A percentile compares a stretch with the other conserved stretches of the same genome.
Conservation (phyloP, 2,797 vertebrate genomes). For the Rhadinocentrus ornatus region DNA sequence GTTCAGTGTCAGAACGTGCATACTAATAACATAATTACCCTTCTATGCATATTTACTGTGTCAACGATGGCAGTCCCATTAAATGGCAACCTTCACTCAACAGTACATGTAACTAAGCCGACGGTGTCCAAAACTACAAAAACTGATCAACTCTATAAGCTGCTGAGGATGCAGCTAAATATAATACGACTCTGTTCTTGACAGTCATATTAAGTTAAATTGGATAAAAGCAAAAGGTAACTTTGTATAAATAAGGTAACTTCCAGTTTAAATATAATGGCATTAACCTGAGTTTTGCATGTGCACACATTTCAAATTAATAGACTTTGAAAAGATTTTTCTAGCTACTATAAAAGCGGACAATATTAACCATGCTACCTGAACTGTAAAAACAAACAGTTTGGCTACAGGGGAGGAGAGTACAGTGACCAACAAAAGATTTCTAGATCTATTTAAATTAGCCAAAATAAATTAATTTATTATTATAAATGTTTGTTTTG, state of each 20-base stretch:
- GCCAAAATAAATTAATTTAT: background rate
- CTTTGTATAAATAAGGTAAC: background rate
- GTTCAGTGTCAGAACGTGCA: too few relatives aligned
- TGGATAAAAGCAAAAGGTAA: background rate
- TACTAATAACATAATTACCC: too few relatives aligned
- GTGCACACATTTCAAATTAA: background rate
- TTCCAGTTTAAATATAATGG: background rate
- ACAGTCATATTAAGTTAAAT: background rate
- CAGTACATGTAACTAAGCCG: background rate
- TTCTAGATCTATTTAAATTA: background rate
- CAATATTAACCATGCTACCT: background rate
- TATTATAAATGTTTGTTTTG: background rate
- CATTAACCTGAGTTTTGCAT: background rate
- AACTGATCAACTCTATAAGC: background rate
- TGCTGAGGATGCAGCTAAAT: background rate
- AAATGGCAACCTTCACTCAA: background rate
- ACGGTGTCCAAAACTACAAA: background rate
- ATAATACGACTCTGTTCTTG: background rate
- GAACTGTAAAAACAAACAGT: background rate
- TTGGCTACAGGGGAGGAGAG: background rate
- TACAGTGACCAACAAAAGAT: background rate
- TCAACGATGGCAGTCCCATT: background rate
- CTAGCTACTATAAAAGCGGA: background rate
- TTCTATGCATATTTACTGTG: background rate
- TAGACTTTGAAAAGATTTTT: background rate